phyloP scores from a whole-genome alignment of 1,140 invertebrate species.

The Papilio aristodemus region DNA sequence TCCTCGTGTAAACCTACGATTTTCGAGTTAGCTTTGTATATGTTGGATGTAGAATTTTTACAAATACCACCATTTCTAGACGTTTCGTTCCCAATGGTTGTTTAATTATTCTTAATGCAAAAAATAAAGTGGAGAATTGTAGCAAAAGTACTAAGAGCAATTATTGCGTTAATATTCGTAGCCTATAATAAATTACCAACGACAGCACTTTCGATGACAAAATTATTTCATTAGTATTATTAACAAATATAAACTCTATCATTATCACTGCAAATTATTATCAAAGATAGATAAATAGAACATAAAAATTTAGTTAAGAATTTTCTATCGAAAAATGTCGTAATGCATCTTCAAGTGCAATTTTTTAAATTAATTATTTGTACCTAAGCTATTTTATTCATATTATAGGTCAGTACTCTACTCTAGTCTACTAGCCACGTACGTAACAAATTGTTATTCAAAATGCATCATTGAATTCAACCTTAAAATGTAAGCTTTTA shows the following conservation, averaged over 20 bases:
- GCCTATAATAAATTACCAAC: slow-evolving; percentile 1
- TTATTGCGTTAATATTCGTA: slow-evolving; percentile 20
- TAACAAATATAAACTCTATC: background rate
- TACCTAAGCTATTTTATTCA: too few species aligned
- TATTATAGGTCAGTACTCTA: too few species aligned
- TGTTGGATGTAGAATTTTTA: too few species aligned
- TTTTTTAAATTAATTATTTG: too few species aligned
- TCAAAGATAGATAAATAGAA: background rate
- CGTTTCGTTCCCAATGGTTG: background rate
- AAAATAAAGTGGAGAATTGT: background rate
- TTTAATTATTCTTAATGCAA: background rate
- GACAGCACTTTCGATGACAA: background rate
- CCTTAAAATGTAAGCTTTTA: background rate
- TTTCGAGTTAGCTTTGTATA: too few species aligned
- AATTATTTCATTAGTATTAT: background rate
- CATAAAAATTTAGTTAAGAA: background rate
- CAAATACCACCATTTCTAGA: too few species aligned
- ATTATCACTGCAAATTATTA: background rate
- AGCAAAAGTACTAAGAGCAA: background rate
- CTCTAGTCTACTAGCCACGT: background rate
- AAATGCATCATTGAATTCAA: slow-evolving; percentile 18
- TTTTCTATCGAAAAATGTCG: too few species aligned
- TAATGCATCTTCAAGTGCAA: too few species aligned
- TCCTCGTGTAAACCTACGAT: too few species aligned
- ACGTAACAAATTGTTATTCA: slow-evolving; percentile 13